Conservation (phyloP, 2,113 vertebrate species). For the Gasterosteus nipponicus region DNA sequence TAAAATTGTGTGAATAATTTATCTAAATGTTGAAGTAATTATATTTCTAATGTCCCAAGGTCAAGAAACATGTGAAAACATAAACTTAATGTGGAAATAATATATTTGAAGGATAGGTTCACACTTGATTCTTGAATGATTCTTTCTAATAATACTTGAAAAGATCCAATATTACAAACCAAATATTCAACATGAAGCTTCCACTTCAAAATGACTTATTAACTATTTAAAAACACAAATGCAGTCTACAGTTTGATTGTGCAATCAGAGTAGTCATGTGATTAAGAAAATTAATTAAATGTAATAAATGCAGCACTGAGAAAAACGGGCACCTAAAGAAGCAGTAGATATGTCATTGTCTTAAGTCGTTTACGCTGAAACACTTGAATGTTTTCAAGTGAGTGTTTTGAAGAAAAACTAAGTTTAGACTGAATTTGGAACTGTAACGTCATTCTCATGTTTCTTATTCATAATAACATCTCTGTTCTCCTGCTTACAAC, state of each 20-base stretch:
- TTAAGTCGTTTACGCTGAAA: neutral
- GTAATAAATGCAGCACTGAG: neutral
- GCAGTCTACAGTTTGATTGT: neutral
- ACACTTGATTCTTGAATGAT: no score
- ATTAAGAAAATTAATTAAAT: neutral
- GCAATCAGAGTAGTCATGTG: neutral
- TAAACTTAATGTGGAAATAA: no score
- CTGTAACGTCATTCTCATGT: neutral
- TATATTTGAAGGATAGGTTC: no score
- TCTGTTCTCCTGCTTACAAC: neutral
- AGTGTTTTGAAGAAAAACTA: neutral
- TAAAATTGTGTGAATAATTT: no score
- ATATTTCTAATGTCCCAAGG: no score
- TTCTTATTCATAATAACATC: no score
- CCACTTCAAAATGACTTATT: neutral
- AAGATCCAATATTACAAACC: no score
- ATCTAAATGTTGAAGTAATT: no score
- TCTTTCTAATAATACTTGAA: no score
- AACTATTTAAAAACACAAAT: neutral
- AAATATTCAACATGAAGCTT: no score
- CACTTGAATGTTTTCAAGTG: neutral
- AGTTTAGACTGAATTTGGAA: neutral
- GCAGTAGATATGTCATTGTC: neutral
- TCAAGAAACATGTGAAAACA: no score
- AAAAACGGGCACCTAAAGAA: neutral